Evolutionary conservation across 1,140 invertebrate genomes (phyloP).

Genomic region (Cydia splendana): DNA sequence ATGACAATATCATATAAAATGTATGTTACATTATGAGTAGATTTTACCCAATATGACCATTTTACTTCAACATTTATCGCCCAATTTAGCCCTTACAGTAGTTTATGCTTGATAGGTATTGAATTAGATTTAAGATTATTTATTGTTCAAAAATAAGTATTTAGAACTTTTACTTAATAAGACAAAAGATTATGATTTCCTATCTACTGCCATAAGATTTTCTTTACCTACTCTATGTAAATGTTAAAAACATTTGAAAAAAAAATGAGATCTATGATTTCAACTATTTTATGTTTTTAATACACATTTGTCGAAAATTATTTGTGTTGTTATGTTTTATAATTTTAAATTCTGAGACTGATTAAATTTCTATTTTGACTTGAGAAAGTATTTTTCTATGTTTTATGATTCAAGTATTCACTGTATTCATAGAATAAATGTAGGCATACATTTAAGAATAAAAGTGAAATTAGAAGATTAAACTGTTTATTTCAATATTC

Average conservation of each 20-base stretch:
- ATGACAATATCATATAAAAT: background rate
- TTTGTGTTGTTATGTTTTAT: constrained; percentile 8
- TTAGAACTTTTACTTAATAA: background rate
- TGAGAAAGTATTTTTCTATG: constrained; percentile 4
- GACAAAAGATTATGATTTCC: background rate
- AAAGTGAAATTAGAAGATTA: background rate
- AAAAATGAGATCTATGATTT: background rate
- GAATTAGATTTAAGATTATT: constrained; percentile 12
- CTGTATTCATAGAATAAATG: constrained; percentile 11
- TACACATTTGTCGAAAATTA: background rate
- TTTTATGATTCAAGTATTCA: constrained; percentile 11
- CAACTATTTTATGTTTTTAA: constrained; percentile 8
- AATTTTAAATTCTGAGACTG: constrained; percentile 13
- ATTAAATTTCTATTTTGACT: constrained; percentile 18
- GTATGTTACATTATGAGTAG: constrained; percentile 19
- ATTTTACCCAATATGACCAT: background rate
- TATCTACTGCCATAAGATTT: background rate
- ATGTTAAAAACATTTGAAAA: background rate
- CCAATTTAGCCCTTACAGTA: background rate
- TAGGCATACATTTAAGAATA: constrained; percentile 2
- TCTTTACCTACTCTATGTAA: background rate
- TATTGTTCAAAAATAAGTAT: constrained; percentile 17
- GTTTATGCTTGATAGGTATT: constrained; percentile 5
- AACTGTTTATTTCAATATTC: background rate
- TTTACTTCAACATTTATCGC: background rate